phyloP scores from a whole-genome alignment of 2,888 invertebrate genomes.

The Lucinisca nassula region DNA sequence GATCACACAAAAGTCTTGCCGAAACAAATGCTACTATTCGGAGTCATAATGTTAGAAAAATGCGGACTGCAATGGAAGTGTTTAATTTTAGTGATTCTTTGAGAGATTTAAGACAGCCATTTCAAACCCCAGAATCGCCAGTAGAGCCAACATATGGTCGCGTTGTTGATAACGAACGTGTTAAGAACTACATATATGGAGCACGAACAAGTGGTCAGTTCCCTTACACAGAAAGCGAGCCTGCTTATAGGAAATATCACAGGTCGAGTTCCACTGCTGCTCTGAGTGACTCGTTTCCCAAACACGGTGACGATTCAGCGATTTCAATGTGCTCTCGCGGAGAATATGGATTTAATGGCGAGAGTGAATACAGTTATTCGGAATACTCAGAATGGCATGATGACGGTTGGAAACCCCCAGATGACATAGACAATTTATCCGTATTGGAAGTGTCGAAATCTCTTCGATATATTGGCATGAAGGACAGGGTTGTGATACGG shows the following conservation, averaged over 20 bases:
- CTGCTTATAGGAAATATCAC: conserved; percentile 68
- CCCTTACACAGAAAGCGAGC: conserved; percentile 80
- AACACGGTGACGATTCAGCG: conserved; percentile 83
- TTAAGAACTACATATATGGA: conserved; percentile 65
- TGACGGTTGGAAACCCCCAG: conserved; percentile 84
- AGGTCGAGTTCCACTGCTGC: conserved; percentile 73
- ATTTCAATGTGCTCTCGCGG: conserved; percentile 81
- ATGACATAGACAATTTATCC: conserved; percentile 76
- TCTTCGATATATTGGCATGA: conserved; percentile 86
- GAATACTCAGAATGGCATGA: conserved; percentile 79
- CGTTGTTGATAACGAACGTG: conserved; percentile 64
- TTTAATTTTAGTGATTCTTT: conserved; percentile 79
- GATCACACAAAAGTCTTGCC: conserved; percentile 75
- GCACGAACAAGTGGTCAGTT: conserved; percentile 31
- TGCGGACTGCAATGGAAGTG: conserved; percentile 78
- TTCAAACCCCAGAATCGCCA: conserved; percentile 31
- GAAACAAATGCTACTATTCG: conserved; percentile 83
- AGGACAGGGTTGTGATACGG: conserved; percentile 82
- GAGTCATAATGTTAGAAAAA: conserved; percentile 80
- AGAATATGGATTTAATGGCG: conserved; percentile 78
- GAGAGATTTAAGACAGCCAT: conserved; percentile 59
- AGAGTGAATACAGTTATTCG: conserved; percentile 83
- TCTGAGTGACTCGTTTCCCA: conserved; percentile 75
- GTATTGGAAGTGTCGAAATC: conserved; percentile 84
- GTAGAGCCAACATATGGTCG: conserved; percentile 58